These are phyloP conservation scores for Chironomus tentans DNA, from an alignment of 2,888 invertebrate genomes.

Conservation along the genomic window DNA sequence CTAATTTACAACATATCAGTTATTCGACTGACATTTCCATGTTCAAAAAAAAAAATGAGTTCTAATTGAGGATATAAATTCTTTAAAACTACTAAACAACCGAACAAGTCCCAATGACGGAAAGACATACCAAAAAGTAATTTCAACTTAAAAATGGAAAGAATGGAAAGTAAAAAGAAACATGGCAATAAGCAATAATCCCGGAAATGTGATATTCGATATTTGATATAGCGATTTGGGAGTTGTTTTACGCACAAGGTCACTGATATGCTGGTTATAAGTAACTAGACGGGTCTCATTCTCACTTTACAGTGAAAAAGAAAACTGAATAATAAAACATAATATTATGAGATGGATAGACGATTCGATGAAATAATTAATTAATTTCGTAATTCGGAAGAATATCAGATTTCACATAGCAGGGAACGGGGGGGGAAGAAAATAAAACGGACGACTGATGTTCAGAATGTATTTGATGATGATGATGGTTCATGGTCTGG, in stretches of 20 bases:
- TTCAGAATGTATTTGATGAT: no score
- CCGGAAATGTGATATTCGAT: conserved; percentile 26
- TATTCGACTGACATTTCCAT: no score
- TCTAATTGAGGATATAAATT: no score
- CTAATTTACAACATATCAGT: no score
- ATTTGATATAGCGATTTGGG: conserved; percentile 12
- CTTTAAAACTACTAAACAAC: no score
- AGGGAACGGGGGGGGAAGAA: no score
- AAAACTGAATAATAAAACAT: no score
- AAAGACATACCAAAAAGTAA: neutral
- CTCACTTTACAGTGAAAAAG: neutral
- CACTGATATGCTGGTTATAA: conserved; percentile 17
- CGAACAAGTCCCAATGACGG: no score
- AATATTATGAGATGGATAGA: neutral
- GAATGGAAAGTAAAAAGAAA: neutral
- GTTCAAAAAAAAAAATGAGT: no score
- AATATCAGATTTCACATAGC: neutral
- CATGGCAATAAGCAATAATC: conserved; percentile 3
- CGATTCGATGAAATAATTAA: conserved; percentile 20
- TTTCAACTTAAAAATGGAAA: neutral
- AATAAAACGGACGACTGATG: no score
- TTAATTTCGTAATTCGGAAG: conserved; percentile 8
- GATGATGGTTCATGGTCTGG: no score
- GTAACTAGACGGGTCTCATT: neutral
- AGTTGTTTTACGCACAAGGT: conserved; percentile 21